phyloP scores from a whole-genome alignment of 1,140 invertebrate genomes.

The Trichomalopsis sarcophagae region DNA sequence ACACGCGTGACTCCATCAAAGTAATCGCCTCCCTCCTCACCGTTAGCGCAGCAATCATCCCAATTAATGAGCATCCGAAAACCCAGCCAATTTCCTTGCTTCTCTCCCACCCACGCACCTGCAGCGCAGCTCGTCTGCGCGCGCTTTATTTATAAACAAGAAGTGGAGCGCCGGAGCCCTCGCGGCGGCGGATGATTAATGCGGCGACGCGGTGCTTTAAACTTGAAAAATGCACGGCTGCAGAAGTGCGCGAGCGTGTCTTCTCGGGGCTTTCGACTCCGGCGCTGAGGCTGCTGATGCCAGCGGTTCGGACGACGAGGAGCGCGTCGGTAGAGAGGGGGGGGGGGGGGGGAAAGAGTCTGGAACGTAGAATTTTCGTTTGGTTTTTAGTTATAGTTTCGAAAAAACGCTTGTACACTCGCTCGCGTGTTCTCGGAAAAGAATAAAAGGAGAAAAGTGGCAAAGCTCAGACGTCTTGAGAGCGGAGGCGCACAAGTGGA shows the following conservation, averaged over 20 bases:
- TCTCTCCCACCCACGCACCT: not conserved
- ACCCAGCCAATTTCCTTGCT: not conserved
- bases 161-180: conserved; percentile 56
- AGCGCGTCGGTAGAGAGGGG: not conserved
- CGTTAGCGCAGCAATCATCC: too few relatives aligned
- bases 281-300: not conserved
- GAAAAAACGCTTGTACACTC: too few relatives aligned
- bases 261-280: not conserved
- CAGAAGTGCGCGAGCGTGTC: not conserved
- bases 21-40: too few relatives aligned
- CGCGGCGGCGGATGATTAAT: conserved; percentile 7
- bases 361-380: too few relatives aligned
- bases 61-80: too few relatives aligned
- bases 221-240: conserved; percentile 39
- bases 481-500: conserved; percentile 45
- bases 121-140: conserved; percentile 23
- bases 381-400: too few relatives aligned
- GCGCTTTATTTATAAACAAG: conserved; percentile 64
- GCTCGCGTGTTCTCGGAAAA: conserved; percentile 26
- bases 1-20: too few relatives aligned
- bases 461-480: not conserved
- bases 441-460: not conserved
- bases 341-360: too few relatives aligned
- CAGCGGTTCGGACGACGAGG: not conserved
- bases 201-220: conserved; percentile 26